These are phyloP conservation scores for Oceanodroma tethys DNA, from an alignment of 2,113 vertebrate genomes.

Conservation along the genomic window DNA sequence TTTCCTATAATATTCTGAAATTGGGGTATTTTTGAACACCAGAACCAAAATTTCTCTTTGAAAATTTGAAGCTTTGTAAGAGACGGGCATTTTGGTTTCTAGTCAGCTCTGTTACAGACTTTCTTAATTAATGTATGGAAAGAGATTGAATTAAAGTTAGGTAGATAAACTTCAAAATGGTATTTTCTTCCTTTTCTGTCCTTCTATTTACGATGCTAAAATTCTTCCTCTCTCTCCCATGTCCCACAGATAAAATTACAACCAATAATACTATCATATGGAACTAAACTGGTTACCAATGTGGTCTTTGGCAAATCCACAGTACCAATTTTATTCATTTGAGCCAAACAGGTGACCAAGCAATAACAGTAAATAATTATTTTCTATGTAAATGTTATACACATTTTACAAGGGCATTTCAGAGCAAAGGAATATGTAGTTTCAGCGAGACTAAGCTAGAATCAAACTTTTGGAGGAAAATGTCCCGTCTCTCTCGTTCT, in stretches of 20 bases:
- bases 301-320: background rate
- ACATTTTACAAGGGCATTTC: background rate
- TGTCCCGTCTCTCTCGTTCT: background rate
- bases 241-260: background rate
- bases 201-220: background rate
- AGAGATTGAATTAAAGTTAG: background rate
- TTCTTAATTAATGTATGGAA: background rate
- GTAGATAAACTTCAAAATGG: background rate
- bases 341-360: background rate
- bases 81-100: background rate
- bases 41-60: background rate
- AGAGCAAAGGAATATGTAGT: background rate
- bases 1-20: background rate
- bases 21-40: background rate
- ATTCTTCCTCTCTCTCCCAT: background rate
- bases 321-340: background rate
- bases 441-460: background rate
- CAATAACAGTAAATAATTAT: background rate
- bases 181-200: background rate
- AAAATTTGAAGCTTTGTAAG: background rate
- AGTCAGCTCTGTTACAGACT: background rate
- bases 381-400: background rate
- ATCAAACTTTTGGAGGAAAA: background rate
- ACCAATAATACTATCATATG: background rate
- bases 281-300: background rate